A percentile compares a stretch with the other conserved stretches of the same genome.
Evolutionary conservation across 2,113 vertebrate species (phyloP).

Genomic region (Pyrgilauda ruficollis): DNA sequence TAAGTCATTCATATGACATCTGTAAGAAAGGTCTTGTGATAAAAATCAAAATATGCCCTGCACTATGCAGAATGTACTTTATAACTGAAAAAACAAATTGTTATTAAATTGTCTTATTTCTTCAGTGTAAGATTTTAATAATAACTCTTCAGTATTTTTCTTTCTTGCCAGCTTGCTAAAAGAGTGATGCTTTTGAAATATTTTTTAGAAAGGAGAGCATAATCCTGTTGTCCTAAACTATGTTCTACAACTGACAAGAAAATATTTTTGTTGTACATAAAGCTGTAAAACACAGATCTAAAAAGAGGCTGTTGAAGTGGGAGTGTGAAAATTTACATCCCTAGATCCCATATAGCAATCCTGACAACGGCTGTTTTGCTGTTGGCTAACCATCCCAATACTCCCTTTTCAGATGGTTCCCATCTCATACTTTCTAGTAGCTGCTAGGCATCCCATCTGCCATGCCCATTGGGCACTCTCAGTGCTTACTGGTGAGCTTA

Average conservation of each 20-base stretch:
- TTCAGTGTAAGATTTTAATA: neutral
- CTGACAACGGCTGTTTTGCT: neutral
- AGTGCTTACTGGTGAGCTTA: neutral
- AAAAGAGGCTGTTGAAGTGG: neutral
- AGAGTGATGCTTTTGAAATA: neutral
- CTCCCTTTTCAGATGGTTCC: neutral
- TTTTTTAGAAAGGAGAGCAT: neutral
- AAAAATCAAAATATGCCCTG: neutral
- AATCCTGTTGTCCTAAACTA: neutral
- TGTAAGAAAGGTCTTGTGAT: neutral
- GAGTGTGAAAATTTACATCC: neutral
- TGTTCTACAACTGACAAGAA: neutral
- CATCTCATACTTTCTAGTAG: neutral
- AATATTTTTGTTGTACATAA: neutral
- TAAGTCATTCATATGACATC: neutral
- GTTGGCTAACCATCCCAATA: neutral
- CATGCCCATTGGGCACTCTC: neutral
- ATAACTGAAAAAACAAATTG: neutral
- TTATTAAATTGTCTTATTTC: neutral
- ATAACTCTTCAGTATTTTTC: neutral
- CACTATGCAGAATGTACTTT: neutral
- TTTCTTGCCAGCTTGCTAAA: neutral
- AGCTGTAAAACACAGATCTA: neutral
- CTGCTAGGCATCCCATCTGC: neutral
- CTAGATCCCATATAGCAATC: neutral